Conservation (phyloP, 2,797 vertebrate species). For the Bradypodion pumilum region DNA sequence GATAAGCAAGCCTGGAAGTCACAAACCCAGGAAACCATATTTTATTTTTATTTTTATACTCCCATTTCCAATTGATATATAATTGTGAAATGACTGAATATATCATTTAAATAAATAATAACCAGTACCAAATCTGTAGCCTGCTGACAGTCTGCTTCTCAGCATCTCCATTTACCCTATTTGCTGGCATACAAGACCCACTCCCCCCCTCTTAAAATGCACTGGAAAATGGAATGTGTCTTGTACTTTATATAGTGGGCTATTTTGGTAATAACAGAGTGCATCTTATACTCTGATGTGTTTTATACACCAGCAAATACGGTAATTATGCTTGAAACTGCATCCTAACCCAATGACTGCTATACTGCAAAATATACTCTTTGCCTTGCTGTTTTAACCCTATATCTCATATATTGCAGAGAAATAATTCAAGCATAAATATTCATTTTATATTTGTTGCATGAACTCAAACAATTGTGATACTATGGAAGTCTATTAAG, state of each 20-base stretch:
- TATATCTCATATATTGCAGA: constrained; percentile 37
- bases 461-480: constrained; percentile 4
- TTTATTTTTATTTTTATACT: not conserved
- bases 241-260: too few relatives aligned
- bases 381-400: constrained; percentile 11
- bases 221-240: too few relatives aligned
- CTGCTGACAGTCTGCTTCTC: constrained; percentile 26
- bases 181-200: too few relatives aligned
- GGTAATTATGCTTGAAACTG: constrained; percentile 31
- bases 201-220: too few relatives aligned
- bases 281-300: too few relatives aligned
- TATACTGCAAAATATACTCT: constrained; percentile 15
- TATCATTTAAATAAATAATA: constrained; percentile 63
- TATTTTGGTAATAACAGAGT: too few relatives aligned
- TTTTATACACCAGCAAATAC: too few relatives aligned
- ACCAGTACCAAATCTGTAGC: constrained; percentile 36
- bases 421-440: constrained; percentile 36
- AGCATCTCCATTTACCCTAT: constrained; percentile 54
- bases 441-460: constrained; percentile 42
- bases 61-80: constrained; percentile 16
- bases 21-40: not conserved
- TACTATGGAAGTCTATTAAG: not conserved
- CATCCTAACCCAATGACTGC: constrained; percentile 46
- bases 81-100: constrained; percentile 38
- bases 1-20: not conserved